Conservation (phyloP, 2,113 vertebrate genomes). For the Nyctereutes procyonoides region DNA sequence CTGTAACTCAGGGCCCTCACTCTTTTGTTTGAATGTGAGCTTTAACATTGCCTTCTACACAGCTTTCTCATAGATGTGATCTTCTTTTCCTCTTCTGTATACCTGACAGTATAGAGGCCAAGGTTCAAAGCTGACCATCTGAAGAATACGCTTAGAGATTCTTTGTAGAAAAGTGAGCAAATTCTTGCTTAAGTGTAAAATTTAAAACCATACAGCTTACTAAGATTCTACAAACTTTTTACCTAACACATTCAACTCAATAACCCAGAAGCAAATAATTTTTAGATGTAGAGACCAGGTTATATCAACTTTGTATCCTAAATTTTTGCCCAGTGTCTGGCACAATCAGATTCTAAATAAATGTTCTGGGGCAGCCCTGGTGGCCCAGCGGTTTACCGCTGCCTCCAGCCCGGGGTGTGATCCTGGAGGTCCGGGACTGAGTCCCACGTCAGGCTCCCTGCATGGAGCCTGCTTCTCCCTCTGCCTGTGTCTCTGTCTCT, state of each 20-base stretch:
- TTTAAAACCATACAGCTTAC: slow-evolving; percentile 8
- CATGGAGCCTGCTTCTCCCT: too few species aligned
- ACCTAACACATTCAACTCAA: neutral
- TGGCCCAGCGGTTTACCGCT: too few species aligned
- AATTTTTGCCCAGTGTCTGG: neutral
- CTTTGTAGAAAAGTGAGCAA: neutral
- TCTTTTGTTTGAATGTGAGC: neutral
- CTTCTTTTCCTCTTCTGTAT: neutral
- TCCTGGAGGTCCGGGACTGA: too few species aligned
- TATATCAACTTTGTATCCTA: slow-evolving; percentile 11
- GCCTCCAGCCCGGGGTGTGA: too few species aligned
- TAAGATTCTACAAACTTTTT: slow-evolving; percentile 22
- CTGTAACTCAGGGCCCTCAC: neutral
- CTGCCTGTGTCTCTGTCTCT: too few species aligned
- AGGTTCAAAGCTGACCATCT: slow-evolving; percentile 5
- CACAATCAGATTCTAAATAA: neutral
- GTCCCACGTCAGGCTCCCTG: too few species aligned
- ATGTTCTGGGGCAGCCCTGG: neutral
- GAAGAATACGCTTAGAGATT: neutral
- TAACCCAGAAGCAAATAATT: slow-evolving; percentile 3
- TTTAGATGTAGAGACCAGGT: neutral
- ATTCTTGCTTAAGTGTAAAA: neutral
- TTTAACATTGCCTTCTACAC: neutral
- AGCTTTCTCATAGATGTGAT: neutral
- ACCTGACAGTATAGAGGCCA: neutral